Conservation (phyloP, 2,113 vertebrate species). For the Hipposideros armiger region DNA sequence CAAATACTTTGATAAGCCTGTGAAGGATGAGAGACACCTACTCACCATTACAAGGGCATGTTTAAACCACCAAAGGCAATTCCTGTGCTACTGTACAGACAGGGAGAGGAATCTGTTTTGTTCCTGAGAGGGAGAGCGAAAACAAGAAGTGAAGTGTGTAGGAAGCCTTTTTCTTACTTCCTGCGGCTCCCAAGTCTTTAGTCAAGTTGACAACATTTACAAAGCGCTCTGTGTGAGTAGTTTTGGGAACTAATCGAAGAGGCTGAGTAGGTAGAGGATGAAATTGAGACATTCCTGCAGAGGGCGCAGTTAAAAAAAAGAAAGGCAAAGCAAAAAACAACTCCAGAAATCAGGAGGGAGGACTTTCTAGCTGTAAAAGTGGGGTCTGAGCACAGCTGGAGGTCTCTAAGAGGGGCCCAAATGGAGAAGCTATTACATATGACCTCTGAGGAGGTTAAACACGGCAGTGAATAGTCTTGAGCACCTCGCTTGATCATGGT, state of each 20-base stretch:
- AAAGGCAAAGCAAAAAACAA: background rate
- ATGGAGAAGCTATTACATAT: background rate
- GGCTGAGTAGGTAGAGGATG: background rate
- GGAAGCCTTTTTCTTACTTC: background rate
- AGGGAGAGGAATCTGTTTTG: background rate
- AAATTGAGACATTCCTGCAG: background rate
- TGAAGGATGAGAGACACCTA: background rate
- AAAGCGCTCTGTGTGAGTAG: background rate
- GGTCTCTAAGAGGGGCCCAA: background rate
- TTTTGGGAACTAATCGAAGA: background rate
- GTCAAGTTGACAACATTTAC: background rate
- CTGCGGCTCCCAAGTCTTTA: background rate
- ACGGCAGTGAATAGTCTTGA: accelerated
- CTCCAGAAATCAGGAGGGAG: background rate
- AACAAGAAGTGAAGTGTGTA: background rate
- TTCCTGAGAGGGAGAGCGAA: background rate
- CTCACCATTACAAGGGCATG: too few species aligned
- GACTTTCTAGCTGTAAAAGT: background rate
- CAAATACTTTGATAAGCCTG: background rate
- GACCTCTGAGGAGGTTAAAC: background rate
- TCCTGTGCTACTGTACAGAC: background rate
- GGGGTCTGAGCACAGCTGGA: background rate
- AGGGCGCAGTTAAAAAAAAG: background rate
- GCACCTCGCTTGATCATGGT: too few species aligned
- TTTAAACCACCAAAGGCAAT: background rate